These are phyloP conservation scores for Gonatopus flavifemur DNA, from an alignment of 1,140 invertebrate species.

Conservation along the genomic window DNA sequence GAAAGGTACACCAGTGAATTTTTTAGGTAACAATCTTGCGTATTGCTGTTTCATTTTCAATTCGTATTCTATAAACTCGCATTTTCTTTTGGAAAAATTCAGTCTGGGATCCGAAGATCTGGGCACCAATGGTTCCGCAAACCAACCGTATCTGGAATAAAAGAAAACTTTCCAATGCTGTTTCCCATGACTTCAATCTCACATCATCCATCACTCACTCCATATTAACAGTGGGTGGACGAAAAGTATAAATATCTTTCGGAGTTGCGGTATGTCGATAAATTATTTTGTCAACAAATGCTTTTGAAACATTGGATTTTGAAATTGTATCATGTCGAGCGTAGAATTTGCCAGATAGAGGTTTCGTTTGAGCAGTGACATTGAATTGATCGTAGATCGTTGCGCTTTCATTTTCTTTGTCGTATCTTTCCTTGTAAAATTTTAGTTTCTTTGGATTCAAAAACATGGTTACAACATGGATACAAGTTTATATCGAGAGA, in stretches of 20 bases:
- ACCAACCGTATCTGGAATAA: slow-evolving; percentile 47
- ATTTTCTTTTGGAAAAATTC: slow-evolving; percentile 31
- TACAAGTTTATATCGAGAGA: too few relatives aligned
- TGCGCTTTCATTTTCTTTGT: slow-evolving; percentile 33
- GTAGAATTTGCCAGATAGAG: slow-evolving; percentile 46
- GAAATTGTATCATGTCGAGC: slow-evolving; percentile 38
- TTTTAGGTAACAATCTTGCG: slow-evolving; percentile 23
- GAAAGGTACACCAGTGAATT: slow-evolving; percentile 40
- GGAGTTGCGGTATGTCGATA: slow-evolving; percentile 23
- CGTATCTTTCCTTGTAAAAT: slow-evolving; percentile 39
- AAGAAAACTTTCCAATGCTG: too few relatives aligned
- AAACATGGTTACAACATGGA: neutral
- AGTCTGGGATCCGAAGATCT: slow-evolving; percentile 36
- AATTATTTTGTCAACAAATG: slow-evolving; percentile 40
- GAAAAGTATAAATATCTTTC: slow-evolving; percentile 36
- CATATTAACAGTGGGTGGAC: slow-evolving; percentile 43
- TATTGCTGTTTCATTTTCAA: slow-evolving; percentile 33
- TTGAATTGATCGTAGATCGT: slow-evolving; percentile 34
- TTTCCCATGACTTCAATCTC: slow-evolving; percentile 1
- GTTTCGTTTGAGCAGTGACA: slow-evolving; percentile 20
- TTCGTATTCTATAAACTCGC: slow-evolving; percentile 41
- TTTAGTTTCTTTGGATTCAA: slow-evolving; percentile 34
- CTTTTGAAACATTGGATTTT: slow-evolving; percentile 18
- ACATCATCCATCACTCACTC: slow-evolving; percentile 29
- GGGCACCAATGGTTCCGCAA: slow-evolving; percentile 28